Conservation (phyloP, 1,140 invertebrate species). For the Caenorhabditis tropicalis region DNA sequence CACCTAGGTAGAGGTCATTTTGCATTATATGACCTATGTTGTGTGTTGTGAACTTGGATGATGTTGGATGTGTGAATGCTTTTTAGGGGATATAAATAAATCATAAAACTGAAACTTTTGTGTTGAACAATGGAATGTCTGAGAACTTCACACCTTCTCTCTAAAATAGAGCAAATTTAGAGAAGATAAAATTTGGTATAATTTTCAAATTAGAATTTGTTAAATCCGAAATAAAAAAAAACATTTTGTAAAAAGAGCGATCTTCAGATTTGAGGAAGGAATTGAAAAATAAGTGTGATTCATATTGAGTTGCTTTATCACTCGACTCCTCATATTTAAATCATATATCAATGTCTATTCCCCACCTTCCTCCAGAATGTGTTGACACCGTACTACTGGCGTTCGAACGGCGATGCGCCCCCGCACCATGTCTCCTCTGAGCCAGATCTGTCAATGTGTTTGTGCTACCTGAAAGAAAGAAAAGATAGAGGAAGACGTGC, state of each 20-base stretch:
- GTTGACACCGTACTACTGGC: conserved; percentile 70
- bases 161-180: not conserved
- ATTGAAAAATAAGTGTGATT: not conserved
- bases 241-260: no score
- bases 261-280: no score
- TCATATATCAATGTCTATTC: not conserved
- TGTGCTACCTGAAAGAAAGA: conserved; percentile 60
- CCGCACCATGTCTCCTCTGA: conserved; percentile 64
- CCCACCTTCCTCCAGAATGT: conserved; percentile 68
- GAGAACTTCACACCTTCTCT: not conserved
- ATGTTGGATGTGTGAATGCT: not conserved
- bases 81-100: not conserved
- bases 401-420: conserved; percentile 67
- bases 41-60: not conserved
- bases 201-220: no score
- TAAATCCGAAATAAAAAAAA: no score
- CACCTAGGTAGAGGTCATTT: no score
- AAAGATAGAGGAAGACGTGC: not conserved
- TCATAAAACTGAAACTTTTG: not conserved
- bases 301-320: not conserved
- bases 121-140: not conserved
- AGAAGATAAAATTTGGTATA: not conserved
- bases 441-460: conserved; percentile 71
- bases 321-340: not conserved
- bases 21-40: not conserved